Evolutionary conservation across 2,113 vertebrate species (phyloP), one percentile per base, ranked within the genome.

Genomic region (Leucosticte australis): DNA sequence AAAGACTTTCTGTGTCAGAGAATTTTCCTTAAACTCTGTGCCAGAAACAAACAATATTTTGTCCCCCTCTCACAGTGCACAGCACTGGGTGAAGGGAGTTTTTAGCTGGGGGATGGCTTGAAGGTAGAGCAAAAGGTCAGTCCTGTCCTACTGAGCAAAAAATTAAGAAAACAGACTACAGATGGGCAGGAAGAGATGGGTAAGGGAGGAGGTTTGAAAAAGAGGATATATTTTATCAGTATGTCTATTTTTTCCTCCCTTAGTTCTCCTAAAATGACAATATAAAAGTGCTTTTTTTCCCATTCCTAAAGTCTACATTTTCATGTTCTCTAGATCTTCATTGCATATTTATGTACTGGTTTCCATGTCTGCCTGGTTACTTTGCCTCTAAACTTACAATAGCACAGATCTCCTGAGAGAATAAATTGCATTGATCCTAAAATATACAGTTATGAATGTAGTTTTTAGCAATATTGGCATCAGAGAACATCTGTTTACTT

Each of bases 401-500:
- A 84, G 79, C 69, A 69, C 50, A 65, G 50, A 33, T 35, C 65
- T 87, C 73, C 42, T 23, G 37, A 80, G 78, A 90, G 69, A 85
- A 69, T 44, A 47, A 49, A 73, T 41, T 55, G 49, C 70, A 83
- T 59, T 67, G 80, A 92, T 74, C 69, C 87, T 82, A 86, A 90
- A 85, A 87, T 5, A 78, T 9, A 63, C 39, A 87, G 56, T 67
- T 74, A 69, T 23, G 55, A 80, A 82, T 9, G 30, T 4, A 33
- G 41, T 87, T 95, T 92, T 75, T 75, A 53, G 67, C 3, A 18
- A 86, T 86, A 84, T 4, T 47, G 49, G 83, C 86, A 96, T 64
- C 62, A 89, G 76, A 67, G 69, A 81, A 81, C 53, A 50, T 91
- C 50, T 50, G 69, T 91, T 92, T 71, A 92, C 90, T 94, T 55